phyloP scores from a whole-genome alignment of 2,888 invertebrate species.

The Napeogenes sylphis region DNA sequence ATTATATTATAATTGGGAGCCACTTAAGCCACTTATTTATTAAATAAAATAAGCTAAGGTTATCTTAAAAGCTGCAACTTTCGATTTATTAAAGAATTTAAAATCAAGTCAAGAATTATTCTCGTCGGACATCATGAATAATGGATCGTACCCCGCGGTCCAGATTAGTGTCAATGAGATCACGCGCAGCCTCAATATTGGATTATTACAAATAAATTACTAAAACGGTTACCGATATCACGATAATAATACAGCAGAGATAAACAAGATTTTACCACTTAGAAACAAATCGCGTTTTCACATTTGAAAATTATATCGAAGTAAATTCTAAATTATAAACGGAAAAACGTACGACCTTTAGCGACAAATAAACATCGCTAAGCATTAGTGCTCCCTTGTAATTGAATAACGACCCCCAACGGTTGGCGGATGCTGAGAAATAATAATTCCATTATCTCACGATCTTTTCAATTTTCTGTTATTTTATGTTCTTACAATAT shows the following conservation, averaged over 20 bases:
- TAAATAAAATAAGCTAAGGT: too few relatives aligned
- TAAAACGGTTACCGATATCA: slow-evolving; percentile 56
- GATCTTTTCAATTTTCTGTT: slow-evolving; percentile 43
- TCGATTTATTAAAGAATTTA: slow-evolving; percentile 31
- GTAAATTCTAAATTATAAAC: slow-evolving; percentile 34
- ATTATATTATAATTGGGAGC: too few relatives aligned
- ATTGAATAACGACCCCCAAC: slow-evolving; percentile 64
- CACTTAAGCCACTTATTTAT: too few relatives aligned
- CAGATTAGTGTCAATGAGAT: slow-evolving; percentile 71
- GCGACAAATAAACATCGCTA: slow-evolving; percentile 56
- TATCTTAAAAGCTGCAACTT: too few relatives aligned
- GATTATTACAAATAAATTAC: slow-evolving; percentile 72
- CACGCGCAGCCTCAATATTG: slow-evolving; percentile 65
- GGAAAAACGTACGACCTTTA: too few relatives aligned
- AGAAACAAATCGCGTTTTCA: too few relatives aligned
- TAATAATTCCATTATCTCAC: slow-evolving; percentile 64
- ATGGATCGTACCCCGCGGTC: slow-evolving; percentile 58
- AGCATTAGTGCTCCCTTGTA: slow-evolving; percentile 58
- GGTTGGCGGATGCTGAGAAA: slow-evolving; percentile 48
- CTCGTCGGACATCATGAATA: slow-evolving; percentile 63
- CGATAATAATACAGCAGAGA: slow-evolving; percentile 15
- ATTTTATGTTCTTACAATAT: slow-evolving; percentile 8
- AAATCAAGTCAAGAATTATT: slow-evolving; percentile 48
- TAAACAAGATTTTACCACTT: too few relatives aligned
- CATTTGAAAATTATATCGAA: slow-evolving; percentile 16